Evolutionary conservation across 2,113 vertebrate genomes (phyloP), one percentile per base, ranked within the genome.

Genomic region (Xyliphius kryptos): DNA sequence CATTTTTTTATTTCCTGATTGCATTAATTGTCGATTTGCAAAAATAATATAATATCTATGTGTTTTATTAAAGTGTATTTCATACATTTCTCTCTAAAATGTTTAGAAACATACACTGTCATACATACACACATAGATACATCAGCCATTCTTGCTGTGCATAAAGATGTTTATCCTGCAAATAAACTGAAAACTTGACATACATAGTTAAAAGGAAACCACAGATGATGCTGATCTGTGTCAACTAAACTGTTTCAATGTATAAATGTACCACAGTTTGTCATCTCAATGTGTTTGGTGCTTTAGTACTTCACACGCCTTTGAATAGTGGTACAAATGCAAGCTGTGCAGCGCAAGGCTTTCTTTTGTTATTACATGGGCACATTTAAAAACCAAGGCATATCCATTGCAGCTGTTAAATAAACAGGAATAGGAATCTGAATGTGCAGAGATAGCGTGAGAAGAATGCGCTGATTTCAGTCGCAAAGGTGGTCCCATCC

Each of bases 401-500:
- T 21, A 37, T 15, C 53, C 26, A 9, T 55, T 38, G 12, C 58
- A 40, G 36, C 26, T 57, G n/a, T 36, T 54, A 47, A 48, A 61
- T 55, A 66, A 51, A 57, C 16, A 69, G 15, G 16, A 52, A 40
- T 68, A 26, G 36, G 41, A 46, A n/a, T n/a, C n/a, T 60, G 16
- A 40, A 40, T 48, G 53, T 58, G 37, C 47, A 32, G 11, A 43
- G 55, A 59, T 58, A 66, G 47, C 64, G 36, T 66, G 64, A 68
- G 55, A 68, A 54, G 26, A 73, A 63, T 64, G 44, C 10, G 21
- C 5, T 66, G 17, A 47, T 73, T 64, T 69, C 46, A 66, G 57
- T 69, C 71, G 61, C 56, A 53, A 46, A 20, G 73, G 76, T 77
- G 76, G 70, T 76, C 70, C 71, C 3, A 49, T 66, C 58, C 37